Conservation (phyloP, 1,140 invertebrate species). For the Aphelenchoides besseyi region DNA sequence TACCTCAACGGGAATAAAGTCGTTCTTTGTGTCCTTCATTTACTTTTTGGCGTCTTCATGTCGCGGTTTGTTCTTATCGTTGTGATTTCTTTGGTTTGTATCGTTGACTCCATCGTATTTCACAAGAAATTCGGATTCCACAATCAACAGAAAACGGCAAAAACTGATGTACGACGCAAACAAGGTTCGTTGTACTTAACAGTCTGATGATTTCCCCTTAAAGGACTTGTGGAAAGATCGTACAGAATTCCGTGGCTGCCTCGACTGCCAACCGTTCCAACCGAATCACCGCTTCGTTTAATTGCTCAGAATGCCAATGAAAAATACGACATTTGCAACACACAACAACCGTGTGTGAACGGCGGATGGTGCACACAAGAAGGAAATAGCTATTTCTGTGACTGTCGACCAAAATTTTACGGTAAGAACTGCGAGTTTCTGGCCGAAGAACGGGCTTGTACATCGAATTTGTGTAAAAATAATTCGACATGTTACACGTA, state of each 20-base stretch:
- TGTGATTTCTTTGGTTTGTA: background rate
- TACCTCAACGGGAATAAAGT: slow-evolving; percentile 8
- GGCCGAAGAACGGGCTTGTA: slow-evolving; percentile 33
- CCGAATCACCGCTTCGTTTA: background rate
- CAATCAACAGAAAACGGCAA: background rate
- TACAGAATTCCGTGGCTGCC: background rate
- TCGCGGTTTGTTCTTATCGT: background rate
- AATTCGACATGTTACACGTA: slow-evolving; percentile 44
- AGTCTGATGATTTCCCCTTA: background rate
- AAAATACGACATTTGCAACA: slow-evolving; percentile 5
- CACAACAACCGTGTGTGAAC: slow-evolving; percentile 2
- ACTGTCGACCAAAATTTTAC: slow-evolving; percentile 33
- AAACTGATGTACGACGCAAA: background rate
- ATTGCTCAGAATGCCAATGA: background rate
- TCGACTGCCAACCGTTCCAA: background rate
- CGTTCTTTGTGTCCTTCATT: background rate
- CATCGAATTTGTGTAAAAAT: slow-evolving; percentile 31
- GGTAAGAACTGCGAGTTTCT: slow-evolving; percentile 41
- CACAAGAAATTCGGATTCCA: slow-evolving; percentile 2
- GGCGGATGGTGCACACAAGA: background rate
- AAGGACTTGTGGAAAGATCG: background rate
- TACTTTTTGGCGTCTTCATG: background rate
- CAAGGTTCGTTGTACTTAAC: background rate
- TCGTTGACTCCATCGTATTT: background rate
- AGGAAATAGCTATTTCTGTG: slow-evolving; percentile 31